Percentiles rank a stretch among this genome's conserved stretches.
These are phyloP conservation scores for Aromia moschata DNA, from an alignment of 2,888 invertebrate species.

Conservation along the genomic window DNA sequence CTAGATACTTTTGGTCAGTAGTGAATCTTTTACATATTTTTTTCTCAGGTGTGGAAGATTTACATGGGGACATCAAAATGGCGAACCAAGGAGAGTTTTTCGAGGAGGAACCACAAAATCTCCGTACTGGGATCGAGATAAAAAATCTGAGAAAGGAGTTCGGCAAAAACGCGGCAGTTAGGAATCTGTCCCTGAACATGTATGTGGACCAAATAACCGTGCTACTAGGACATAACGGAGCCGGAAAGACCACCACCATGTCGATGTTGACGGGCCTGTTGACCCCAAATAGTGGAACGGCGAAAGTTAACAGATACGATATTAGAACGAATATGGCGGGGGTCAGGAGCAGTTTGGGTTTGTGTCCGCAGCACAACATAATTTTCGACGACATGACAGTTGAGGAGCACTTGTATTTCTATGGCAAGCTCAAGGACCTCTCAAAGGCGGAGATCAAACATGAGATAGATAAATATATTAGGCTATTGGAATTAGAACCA, in stretches of 20 bases:
- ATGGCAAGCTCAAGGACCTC: slow-evolving; percentile 76
- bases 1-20: too few species aligned
- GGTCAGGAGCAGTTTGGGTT: slow-evolving; percentile 77
- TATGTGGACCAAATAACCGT: slow-evolving; percentile 91
- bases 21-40: too few species aligned
- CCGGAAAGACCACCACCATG: slow-evolving; percentile 94
- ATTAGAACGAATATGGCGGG: slow-evolving; percentile 70
- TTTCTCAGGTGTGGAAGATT: slow-evolving; percentile 64
- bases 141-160: slow-evolving; percentile 63
- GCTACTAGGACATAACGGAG: slow-evolving; percentile 81
- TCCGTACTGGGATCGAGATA: slow-evolving; percentile 66
- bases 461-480: slow-evolving; percentile 73
- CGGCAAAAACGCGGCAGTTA: slow-evolving; percentile 68
- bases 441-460: slow-evolving; percentile 65
- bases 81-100: slow-evolving; percentile 62
- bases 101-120: slow-evolving; percentile 65
- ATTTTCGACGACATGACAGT: slow-evolving; percentile 86
- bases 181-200: slow-evolving; percentile 80
- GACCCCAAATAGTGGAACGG: slow-evolving; percentile 74
- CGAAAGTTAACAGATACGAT: slow-evolving; percentile 76
- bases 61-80: slow-evolving; percentile 57
- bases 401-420: slow-evolving; percentile 84
- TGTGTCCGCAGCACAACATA: slow-evolving; percentile 89
- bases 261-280: slow-evolving; percentile 88
- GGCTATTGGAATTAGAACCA: slow-evolving; percentile 71